Base-by-base conservation (phyloP, 2,113 vertebrate genomes). In the Lepus europaeus region DNA sequence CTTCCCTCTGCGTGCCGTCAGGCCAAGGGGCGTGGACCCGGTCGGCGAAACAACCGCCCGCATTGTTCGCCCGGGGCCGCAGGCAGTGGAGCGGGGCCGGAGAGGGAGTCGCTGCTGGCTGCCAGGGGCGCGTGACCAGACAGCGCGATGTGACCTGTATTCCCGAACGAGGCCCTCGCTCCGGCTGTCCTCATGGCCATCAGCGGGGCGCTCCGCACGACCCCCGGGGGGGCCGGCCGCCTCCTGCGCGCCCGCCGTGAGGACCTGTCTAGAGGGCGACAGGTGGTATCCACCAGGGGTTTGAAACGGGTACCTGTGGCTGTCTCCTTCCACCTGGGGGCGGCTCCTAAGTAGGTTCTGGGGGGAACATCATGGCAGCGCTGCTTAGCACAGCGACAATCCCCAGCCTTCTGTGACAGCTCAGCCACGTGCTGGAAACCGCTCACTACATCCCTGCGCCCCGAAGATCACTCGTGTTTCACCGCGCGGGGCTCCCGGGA, bases 131-230 rank as follows among this genome's bases (percentile, higher is more conserved):
- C 92, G 97, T 96, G 96, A 96, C 96, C 96, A 96, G 96, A 95
- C 96, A 97, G 90, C 80, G 81, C 96, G 95, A 94, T 86, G 2
- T 97, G 97, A 96, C 96, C 96, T 94, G 96, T 96, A 97, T 97
- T 97, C 93, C 94, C 74, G 31, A 96, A 87, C 68, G 77, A 68
- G 96, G 92, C 72, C 80, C 93, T 70, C 16, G 89, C 96, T 64
- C 72, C 9, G n/a, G 66, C 76, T 87, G 84, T 89, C 86, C 81
- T 93, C 59, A 87, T 85, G 82, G 93, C 95, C 91, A 95, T 92
- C 95, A 83, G 49, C 88, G 78, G 56, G 56, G 56, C 56, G 56
- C 56, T 16, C 56, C 17, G 56, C 3, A 19, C 56, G 56, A 16
- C 13, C 56, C 56, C 56, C 45, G 45, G 45, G 56, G 56, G 56